Base-by-base conservation (phyloP, 2,888 invertebrate genomes). In the Esperia sulphurella region DNA sequence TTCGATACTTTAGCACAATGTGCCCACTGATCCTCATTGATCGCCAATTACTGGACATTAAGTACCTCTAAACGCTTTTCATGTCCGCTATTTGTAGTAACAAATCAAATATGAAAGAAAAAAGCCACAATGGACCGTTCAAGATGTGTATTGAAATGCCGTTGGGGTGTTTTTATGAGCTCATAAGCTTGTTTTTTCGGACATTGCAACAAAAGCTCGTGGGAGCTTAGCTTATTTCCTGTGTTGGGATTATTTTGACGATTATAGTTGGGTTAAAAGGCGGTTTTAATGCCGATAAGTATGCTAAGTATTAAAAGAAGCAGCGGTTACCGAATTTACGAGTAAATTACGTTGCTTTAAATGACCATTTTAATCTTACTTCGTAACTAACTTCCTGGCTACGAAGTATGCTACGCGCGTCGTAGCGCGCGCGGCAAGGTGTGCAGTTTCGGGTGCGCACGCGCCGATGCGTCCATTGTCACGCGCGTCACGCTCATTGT, bases 41-140 rank as follows among this genome's bases (percentile, higher is more conserved):
- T 85, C 87, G 86, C 87, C 89, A 88, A 89, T 89, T 89, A 89
- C 89, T 80, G 88, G 89, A 89, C 89, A 88, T 88, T 87, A 88
- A 89, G 89, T 88, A 88, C 87, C 86, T 86, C 35, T 71, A 79
- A 85, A 82, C 79, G 86, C 85, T 77, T 85, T 87, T 86, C 79
- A 86, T 77, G 76, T 76, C 75, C 76, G 78, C 74, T 86, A 87
- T 88, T 89, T 88, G 83, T 88, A 82, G 82, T 68, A 83, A 88
- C 88, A 87, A 88, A 88, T 88, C 84, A 88, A 80, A 87, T 76
- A 74, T 68, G 68, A 68, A 73, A 75, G 68, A 79, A 81, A 74
- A 75, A 73, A 63, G 58, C 53, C 53, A 88, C 86, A 89, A 88
- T 81, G 59, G 71, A 54, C 71, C 69, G 75, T 70, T 79, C 76